Evolutionary conservation across 2,113 vertebrate species (phyloP).

Genomic region (Trochalopteron elliotii): DNA sequence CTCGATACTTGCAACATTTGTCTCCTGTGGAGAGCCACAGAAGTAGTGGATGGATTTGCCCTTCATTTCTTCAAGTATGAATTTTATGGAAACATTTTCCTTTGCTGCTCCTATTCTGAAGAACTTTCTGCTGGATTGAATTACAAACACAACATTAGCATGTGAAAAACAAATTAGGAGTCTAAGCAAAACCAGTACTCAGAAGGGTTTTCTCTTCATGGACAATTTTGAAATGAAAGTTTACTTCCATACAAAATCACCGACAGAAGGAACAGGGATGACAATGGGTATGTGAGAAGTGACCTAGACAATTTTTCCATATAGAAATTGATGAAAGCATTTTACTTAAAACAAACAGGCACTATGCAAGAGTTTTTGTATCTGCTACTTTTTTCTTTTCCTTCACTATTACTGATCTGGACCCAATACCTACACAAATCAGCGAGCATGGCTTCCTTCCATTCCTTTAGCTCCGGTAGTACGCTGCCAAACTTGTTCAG

Average conservation of each 20-base stretch:
- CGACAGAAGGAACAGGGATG: background rate
- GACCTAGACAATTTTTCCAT: background rate
- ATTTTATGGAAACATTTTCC: background rate
- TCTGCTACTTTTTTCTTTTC: background rate
- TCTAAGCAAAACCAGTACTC: background rate
- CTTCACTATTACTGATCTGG: background rate
- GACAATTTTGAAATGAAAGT: background rate
- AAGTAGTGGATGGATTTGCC: background rate
- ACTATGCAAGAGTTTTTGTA: background rate
- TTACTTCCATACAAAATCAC: background rate
- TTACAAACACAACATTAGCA: background rate
- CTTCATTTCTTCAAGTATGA: background rate
- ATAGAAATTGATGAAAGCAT: background rate
- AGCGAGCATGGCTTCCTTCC: background rate
- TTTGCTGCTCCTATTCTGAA: background rate
- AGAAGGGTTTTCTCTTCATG: background rate
- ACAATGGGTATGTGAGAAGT: background rate
- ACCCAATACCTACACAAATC: background rate
- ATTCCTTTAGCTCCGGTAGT: background rate
- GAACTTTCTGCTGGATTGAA: background rate
- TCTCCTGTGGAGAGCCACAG: background rate
- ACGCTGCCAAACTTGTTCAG: background rate
- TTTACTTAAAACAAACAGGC: background rate
- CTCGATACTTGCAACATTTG: background rate
- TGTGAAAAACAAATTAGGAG: background rate